Conservation (phyloP, 37 sponge, comb jelly and placozoan species). For the Diacarnus erythraeanus region DNA sequence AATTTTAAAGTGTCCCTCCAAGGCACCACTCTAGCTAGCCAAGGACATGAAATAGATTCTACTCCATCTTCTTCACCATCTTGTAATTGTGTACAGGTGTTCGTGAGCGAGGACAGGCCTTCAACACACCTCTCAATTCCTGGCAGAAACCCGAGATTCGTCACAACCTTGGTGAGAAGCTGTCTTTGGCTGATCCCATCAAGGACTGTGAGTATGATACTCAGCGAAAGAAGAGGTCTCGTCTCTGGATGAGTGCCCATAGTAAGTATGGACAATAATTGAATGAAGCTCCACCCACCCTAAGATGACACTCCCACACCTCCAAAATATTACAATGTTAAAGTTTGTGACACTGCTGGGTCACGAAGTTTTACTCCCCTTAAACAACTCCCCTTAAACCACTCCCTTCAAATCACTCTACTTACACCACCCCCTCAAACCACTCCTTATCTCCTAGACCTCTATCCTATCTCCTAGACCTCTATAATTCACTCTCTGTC, state of each 20-base stretch:
- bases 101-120: constrained; percentile 14
- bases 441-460: too few relatives aligned
- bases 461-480: too few relatives aligned
- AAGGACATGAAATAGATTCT: background rate
- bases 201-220: constrained; percentile 6
- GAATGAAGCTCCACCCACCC: too few relatives aligned
- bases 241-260: constrained; percentile 62
- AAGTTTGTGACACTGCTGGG: too few relatives aligned
- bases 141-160: constrained; percentile 80
- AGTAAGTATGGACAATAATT: constrained; percentile 41
- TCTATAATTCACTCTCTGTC: too few relatives aligned
- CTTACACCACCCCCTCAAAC: too few relatives aligned
- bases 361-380: too few relatives aligned
- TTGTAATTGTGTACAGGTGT: constrained; percentile 1
- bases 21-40: too few relatives aligned
- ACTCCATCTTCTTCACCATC: background rate
- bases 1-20: background rate
- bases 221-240: constrained; percentile 24
- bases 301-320: too few relatives aligned
- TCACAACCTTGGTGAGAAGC: constrained; percentile 61
- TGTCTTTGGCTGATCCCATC: constrained; percentile 59
- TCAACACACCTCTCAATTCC: constrained; percentile 1
- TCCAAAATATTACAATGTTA: too few relatives aligned
- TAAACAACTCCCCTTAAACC: too few relatives aligned
- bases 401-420: too few relatives aligned